Evolutionary conservation across 2,797 vertebrate species (phyloP), one percentile per base, ranked within the genome.

Genomic region (Helostoma temminkii): DNA sequence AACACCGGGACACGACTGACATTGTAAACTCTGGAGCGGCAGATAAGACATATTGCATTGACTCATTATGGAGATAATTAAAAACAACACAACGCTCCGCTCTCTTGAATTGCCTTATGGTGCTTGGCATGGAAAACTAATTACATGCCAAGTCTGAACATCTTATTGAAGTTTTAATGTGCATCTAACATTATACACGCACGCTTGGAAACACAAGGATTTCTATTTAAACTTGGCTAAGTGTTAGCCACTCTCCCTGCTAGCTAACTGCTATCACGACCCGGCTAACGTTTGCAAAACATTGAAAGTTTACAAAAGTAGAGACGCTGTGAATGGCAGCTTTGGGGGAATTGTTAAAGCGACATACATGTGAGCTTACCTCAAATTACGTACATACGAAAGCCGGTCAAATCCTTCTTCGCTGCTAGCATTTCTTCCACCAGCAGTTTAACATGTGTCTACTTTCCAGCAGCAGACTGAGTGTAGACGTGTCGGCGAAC

Each of bases 401-500:
- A 46, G 69, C 50, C 36, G 18, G 70, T 67, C 36, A 28, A 59
- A 39, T 74, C 71, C 84, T 9, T 18, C 2, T 57, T 28, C 19
- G 66, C 30, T 26, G 74, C 47, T 66, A 41, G 74, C 91, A 91
- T 92, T 74, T 83, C 89, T 85, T 9, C 89, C 68, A 36, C 1
- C 70, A 60, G 68, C 75, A 49, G 66, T 22, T 30, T 42, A 58
- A 78, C 86, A 83, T 88, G 84, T 85, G 88, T 85, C 21, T 25
- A 5, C 39, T 65, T 8, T 53, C 56, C 42, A 47, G 60, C 61
- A 53, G 70, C 49, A 19, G 36, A 25, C 36, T 54, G 66, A 68
- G 32, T 84, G 89, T 72, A 47, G 80, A 89, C 86, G 91, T 90
- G 90, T 91, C 86, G 78, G 58, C 60, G 58, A 2, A 39, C 61